Percentiles rank a stretch among this genome's conserved stretches.
Conservation (phyloP, 2,888 invertebrate genomes). For the Dryobotodes eremita region DNA sequence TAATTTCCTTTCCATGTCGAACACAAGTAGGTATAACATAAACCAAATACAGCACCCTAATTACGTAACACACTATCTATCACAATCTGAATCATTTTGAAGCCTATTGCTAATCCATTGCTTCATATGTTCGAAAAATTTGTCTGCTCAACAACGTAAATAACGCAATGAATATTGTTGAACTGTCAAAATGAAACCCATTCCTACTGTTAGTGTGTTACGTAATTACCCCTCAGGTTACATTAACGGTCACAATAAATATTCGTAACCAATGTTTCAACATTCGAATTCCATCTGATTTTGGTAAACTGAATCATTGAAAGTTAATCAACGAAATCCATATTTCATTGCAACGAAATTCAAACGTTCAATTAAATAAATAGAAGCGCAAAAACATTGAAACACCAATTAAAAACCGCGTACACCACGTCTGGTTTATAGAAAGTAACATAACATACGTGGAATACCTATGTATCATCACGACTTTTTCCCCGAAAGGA, state of each 20-base stretch:
- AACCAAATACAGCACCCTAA: too few relatives aligned
- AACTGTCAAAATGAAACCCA: too few relatives aligned
- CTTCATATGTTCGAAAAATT: too few relatives aligned
- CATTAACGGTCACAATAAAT: neutral
- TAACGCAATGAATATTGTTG: too few relatives aligned
- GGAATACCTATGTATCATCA: neutral
- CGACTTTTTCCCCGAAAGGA: neutral
- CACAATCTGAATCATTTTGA: too few relatives aligned
- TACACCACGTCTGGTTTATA: neutral
- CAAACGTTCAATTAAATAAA: slow-evolving; percentile 46
- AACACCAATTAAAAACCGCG: slow-evolving; percentile 37
- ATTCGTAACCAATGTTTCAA: slow-evolving; percentile 7
- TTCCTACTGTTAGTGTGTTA: too few relatives aligned
- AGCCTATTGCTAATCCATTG: too few relatives aligned
- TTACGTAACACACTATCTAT: too few relatives aligned
- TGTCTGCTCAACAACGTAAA: too few relatives aligned
- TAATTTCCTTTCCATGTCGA: neutral
- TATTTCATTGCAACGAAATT: slow-evolving; percentile 23
- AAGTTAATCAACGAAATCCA: slow-evolving; percentile 15
- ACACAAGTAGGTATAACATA: neutral
- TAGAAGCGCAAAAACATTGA: slow-evolving; percentile 32
- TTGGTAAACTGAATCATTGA: slow-evolving; percentile 12
- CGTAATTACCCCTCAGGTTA: too few relatives aligned
- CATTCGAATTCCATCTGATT: neutral
- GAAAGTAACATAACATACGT: too few relatives aligned